Percentiles rank a stretch among this genome's conserved stretches.
Conservation (phyloP, 2,113 vertebrate genomes). For the Arenaria interpres region DNA sequence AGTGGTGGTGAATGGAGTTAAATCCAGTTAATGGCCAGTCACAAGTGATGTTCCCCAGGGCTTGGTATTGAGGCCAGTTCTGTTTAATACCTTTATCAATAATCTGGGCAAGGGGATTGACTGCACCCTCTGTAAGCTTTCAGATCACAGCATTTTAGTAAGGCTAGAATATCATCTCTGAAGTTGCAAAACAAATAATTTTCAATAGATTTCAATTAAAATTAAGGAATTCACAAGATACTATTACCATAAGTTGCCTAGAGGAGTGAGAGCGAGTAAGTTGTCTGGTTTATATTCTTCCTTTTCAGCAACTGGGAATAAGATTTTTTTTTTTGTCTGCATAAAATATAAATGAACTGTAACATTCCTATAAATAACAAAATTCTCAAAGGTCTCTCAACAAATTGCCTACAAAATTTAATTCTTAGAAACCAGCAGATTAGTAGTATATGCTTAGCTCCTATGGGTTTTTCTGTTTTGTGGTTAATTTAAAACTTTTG, state of each 20-base stretch:
- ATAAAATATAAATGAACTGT: conserved; percentile 66
- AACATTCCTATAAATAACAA: conserved; percentile 54
- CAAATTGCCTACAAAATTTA: conserved; percentile 65
- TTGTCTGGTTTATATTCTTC: background rate
- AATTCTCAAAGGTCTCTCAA: conserved; percentile 56
- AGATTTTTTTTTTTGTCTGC: conserved; percentile 11
- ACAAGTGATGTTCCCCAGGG: background rate
- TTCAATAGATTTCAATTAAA: background rate
- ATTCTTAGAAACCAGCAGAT: conserved; percentile 32
- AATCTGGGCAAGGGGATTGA: background rate
- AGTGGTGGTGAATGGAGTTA: background rate
- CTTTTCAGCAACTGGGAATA: conserved; percentile 23
- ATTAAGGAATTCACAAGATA: background rate
- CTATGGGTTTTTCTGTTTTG: conserved; percentile 6
- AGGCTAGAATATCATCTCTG: background rate
- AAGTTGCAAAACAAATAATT: background rate
- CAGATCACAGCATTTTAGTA: background rate
- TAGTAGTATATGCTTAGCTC: conserved; percentile 32
- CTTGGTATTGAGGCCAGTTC: background rate
- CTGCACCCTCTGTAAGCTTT: background rate
- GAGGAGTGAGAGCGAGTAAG: background rate
- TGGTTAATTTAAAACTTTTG: background rate
- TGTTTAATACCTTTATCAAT: background rate
- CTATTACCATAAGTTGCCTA: background rate
- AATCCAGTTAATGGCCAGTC: background rate